phyloP scores from a whole-genome alignment of 2,113 vertebrate genomes.

The Rhinolophus ferrumequinum region DNA sequence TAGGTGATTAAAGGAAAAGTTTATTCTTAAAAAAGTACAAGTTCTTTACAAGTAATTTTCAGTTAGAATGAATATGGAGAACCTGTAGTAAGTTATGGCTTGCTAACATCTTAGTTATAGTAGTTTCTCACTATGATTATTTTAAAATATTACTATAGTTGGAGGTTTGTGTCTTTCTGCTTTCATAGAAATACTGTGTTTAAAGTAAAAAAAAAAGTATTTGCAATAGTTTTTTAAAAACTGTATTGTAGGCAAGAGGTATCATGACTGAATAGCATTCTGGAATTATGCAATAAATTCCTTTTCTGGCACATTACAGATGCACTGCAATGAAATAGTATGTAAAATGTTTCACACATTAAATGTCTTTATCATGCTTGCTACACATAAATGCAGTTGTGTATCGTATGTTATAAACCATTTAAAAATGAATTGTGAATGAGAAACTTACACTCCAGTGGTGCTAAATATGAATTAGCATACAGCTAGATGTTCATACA shows the following conservation, averaged over 20 bases:
- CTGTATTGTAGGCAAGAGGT: neutral
- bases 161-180: neutral
- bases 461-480: neutral
- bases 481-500: neutral
- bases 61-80: neutral
- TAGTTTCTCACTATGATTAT: slow-evolving; percentile 4
- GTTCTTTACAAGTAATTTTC: neutral
- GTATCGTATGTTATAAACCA: neutral
- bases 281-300: neutral
- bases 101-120: neutral
- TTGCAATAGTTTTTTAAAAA: slow-evolving; percentile 2
- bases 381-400: neutral
- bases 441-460: neutral
- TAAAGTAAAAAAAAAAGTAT: slow-evolving; percentile 33
- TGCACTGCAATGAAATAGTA: neutral
- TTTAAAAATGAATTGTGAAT: slow-evolving; percentile 23
- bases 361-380: neutral
- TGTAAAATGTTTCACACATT: slow-evolving; percentile 14
- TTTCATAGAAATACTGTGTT: neutral
- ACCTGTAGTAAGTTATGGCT: neutral
- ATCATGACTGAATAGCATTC: neutral
- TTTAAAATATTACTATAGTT: neutral
- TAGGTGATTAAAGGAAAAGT: neutral
- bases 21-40: slow-evolving; percentile 26
- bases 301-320: neutral